These are phyloP conservation scores for Lomographa bimaculata DNA, from an alignment of 2,888 invertebrate genomes.

Conservation along the genomic window DNA sequence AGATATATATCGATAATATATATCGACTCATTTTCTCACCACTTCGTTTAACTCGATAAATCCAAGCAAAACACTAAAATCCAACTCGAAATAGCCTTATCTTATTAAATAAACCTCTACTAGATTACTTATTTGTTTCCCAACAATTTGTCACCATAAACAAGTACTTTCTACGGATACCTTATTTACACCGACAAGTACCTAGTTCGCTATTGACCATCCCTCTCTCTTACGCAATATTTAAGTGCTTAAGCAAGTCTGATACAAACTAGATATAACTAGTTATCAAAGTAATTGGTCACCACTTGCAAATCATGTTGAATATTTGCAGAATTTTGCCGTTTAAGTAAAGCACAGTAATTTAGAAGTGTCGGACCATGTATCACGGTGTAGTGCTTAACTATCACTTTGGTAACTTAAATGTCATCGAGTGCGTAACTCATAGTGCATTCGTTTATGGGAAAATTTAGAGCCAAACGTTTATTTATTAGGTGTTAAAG, in stretches of 20 bases:
- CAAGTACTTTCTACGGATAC: constrained; percentile 11
- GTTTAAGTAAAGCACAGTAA: constrained; percentile 21
- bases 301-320: constrained; percentile 21
- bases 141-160: constrained; percentile 15
- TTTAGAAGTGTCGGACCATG: constrained; percentile 17
- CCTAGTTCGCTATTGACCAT: constrained; percentile 10
- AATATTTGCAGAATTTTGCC: constrained; percentile 21
- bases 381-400: constrained; percentile 9
- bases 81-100: too few species aligned
- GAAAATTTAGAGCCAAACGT: too few species aligned
- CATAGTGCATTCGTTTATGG: too few species aligned
- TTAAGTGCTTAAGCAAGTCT: constrained; percentile 20
- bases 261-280: constrained; percentile 6
- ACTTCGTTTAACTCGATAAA: too few species aligned
- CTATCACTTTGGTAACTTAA: constrained; percentile 6
- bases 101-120: too few species aligned
- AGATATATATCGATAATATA: too few species aligned
- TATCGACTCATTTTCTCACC: too few species aligned
- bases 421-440: constrained; percentile 13
- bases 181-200: constrained; percentile 12
- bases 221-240: constrained; percentile 19
- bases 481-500: too few species aligned
- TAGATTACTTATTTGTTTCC: constrained; percentile 15
- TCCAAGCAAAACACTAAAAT: too few species aligned
- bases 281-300: constrained; percentile 23